A percentile compares a stretch with the other conserved stretches of the same genome.
Evolutionary conservation across 1,140 invertebrate species (phyloP).

Genomic region (Pogonomyrmex californicus): DNA sequence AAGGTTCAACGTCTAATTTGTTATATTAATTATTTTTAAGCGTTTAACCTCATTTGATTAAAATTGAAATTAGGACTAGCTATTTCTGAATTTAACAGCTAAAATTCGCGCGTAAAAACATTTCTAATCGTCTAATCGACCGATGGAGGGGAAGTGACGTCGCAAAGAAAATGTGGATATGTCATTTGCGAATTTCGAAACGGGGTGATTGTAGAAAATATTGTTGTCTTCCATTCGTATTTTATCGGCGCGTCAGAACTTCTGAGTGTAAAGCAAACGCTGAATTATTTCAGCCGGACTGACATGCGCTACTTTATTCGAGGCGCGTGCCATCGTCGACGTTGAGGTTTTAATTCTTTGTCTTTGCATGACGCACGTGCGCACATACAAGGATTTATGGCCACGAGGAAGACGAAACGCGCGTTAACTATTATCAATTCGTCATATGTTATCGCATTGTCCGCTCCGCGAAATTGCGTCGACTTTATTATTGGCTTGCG

Average conservation of each 20-base stretch:
- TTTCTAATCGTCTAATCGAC: background rate
- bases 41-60: background rate
- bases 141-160: background rate
- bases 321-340: conserved; percentile 61
- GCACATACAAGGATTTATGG: conserved; percentile 25
- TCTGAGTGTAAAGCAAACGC: conserved; percentile 41
- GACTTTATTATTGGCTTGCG: background rate
- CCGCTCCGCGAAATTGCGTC: background rate
- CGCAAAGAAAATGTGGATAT: background rate
- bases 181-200: background rate
- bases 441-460: background rate
- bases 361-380: conserved; percentile 58
- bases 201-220: background rate
- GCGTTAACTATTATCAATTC: conserved; percentile 34
- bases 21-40: background rate
- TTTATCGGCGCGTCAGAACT: conserved; percentile 4
- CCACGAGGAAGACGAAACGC: background rate
- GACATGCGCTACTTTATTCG: conserved; percentile 62
- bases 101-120: background rate
- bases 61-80: background rate
- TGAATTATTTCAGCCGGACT: conserved; percentile 59
- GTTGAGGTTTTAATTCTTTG: conserved; percentile 55
- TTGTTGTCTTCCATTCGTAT: conserved; percentile 19
- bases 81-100: background rate
- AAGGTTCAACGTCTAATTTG: background rate